Percentiles rank a stretch among this genome's conserved stretches.
Conservation (phyloP, 2,888 invertebrate genomes). For the Apotomis betuletana region DNA sequence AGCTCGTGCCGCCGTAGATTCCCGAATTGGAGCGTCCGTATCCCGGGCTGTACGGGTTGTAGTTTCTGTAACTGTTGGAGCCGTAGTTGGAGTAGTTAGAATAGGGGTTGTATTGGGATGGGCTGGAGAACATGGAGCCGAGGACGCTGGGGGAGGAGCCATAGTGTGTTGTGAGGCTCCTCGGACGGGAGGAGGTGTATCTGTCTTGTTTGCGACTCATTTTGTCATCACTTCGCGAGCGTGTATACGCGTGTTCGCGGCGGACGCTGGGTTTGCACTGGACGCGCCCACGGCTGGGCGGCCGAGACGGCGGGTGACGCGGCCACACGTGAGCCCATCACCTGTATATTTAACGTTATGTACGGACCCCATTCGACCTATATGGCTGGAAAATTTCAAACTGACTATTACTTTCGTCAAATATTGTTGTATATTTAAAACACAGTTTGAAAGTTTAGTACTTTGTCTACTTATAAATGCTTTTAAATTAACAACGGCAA, state of each 20-base stretch:
- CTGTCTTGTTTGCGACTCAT: conserved; percentile 80
- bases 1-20: conserved; percentile 85
- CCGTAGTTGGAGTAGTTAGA: conserved; percentile 68
- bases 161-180: conserved; percentile 73
- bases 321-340: conserved; percentile 66
- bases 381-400: no score
- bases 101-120: conserved; percentile 67
- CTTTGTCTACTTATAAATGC: no score
- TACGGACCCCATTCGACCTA: conserved; percentile 21
- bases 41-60: conserved; percentile 75
- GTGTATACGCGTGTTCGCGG: conserved; percentile 60
- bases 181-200: conserved; percentile 67
- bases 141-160: conserved; percentile 77
- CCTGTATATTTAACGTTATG: conserved; percentile 68
- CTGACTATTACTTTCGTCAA: background rate
- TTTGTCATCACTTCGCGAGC: conserved; percentile 57
- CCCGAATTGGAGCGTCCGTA: conserved; percentile 72
- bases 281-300: conserved; percentile 59
- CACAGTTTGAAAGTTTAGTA: no score
- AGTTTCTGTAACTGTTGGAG: conserved; percentile 72
- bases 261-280: conserved; percentile 74
- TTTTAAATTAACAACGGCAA: no score
- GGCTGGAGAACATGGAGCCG: conserved; percentile 68
- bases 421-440: background rate
- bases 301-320: conserved; percentile 26